phyloP scores from a whole-genome alignment of 2,797 vertebrate species.

The Pseudocheirus occidentalis region DNA sequence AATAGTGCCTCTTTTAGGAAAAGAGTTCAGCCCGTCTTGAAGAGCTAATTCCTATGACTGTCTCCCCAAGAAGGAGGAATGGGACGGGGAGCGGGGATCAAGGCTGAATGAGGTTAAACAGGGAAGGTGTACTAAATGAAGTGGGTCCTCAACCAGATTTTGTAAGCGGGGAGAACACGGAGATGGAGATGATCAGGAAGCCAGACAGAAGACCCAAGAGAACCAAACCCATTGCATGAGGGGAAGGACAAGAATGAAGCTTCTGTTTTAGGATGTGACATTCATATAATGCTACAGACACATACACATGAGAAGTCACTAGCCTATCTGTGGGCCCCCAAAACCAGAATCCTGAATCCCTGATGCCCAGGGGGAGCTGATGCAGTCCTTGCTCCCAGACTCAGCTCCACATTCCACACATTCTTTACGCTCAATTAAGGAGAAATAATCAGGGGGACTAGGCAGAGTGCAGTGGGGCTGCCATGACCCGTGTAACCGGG shows the following conservation, averaged over 20 bases:
- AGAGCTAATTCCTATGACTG: background rate
- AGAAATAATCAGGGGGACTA: constrained; percentile 75
- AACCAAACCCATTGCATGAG: background rate
- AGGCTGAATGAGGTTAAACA: constrained; percentile 21
- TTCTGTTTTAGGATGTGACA: background rate
- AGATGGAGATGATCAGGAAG: background rate
- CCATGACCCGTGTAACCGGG: constrained; percentile 12
- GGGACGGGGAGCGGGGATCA: background rate
- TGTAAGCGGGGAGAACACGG: constrained; percentile 33
- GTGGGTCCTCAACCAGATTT: background rate
- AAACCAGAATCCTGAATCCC: constrained; percentile 42
- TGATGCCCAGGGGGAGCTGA: constrained; percentile 6
- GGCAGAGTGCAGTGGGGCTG: constrained; percentile 35
- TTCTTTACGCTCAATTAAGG: constrained; percentile 80
- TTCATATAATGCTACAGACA: background rate
- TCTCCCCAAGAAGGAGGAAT: background rate
- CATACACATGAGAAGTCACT: background rate
- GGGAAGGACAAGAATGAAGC: background rate
- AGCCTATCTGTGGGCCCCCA: constrained; percentile 46
- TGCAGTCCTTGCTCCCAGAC: constrained; percentile 43
- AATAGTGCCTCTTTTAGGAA: background rate
- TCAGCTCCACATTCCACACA: constrained; percentile 72
- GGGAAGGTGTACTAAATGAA: constrained; percentile 21
- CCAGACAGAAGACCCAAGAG: background rate
- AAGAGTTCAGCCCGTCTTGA: background rate